Conservation (phyloP, 1,140 invertebrate species). For the Aphelinus certus region DNA sequence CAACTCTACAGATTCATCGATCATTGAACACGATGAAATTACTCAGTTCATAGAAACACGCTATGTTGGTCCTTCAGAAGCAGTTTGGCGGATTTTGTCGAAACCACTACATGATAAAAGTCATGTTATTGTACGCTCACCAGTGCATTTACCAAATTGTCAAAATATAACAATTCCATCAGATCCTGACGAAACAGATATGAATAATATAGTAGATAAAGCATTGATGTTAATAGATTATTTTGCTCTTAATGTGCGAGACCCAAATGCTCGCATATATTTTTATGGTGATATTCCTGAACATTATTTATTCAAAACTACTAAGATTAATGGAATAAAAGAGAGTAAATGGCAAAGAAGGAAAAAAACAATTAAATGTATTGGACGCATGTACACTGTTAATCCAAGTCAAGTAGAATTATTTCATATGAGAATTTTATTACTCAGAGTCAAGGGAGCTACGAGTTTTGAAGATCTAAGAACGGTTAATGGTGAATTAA, state of each 20-base stretch:
- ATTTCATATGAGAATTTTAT: slow-evolving; percentile 23
- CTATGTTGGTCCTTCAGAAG: slow-evolving; percentile 18
- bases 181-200: slow-evolving; percentile 6
- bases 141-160: slow-evolving; percentile 28
- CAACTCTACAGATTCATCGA: too few relatives aligned
- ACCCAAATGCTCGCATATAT: slow-evolving; percentile 10
- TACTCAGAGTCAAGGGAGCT: slow-evolving; percentile 31
- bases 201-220: slow-evolving; percentile 7
- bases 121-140: slow-evolving; percentile 3
- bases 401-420: slow-evolving; percentile 19
- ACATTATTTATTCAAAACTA: slow-evolving; percentile 12
- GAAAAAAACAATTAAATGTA: neutral
- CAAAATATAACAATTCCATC: slow-evolving; percentile 20
- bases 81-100: slow-evolving; percentile 2
- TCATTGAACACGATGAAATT: slow-evolving; percentile 17
- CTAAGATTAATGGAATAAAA: slow-evolving; percentile 8
- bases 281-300: slow-evolving; percentile 25
- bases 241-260: slow-evolving; percentile 23
- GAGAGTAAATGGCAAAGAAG: slow-evolving; percentile 1
- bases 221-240: slow-evolving; percentile 26
- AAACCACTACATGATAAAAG: slow-evolving; percentile 11
- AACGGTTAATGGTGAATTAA: slow-evolving; percentile 19
- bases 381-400: slow-evolving; percentile 17
- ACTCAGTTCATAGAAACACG: slow-evolving; percentile 1
- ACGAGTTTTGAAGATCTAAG: slow-evolving; percentile 20